These are phyloP conservation scores for Atopsyche davidsoni DNA, from an alignment of 1,140 invertebrate species.

Conservation along the genomic window DNA sequence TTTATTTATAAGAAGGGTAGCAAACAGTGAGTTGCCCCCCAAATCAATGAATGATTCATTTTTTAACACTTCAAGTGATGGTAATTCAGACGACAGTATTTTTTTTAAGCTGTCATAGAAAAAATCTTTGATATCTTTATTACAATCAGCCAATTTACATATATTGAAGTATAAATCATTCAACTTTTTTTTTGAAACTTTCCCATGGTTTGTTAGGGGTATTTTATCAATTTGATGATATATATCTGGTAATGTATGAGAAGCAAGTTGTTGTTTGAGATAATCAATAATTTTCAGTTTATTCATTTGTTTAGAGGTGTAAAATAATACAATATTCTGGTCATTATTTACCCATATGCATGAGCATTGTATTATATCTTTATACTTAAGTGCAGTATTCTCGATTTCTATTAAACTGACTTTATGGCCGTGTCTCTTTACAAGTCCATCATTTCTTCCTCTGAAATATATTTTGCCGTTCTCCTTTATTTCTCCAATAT, in stretches of 20 bases:
- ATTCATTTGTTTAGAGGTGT: slow-evolving; percentile 26
- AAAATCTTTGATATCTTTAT: neutral
- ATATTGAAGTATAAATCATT: slow-evolving; percentile 30
- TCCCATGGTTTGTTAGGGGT: slow-evolving; percentile 57
- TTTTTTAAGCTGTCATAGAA: slow-evolving; percentile 6
- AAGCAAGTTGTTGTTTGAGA: slow-evolving; percentile 21
- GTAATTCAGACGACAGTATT: slow-evolving; percentile 1
- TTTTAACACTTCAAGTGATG: slow-evolving; percentile 27
- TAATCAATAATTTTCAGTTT: slow-evolving; percentile 30
- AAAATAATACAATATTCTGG: slow-evolving; percentile 49
- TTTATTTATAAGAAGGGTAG: slow-evolving; percentile 40
- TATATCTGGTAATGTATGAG: slow-evolving; percentile 45
- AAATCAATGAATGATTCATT: slow-evolving; percentile 35
- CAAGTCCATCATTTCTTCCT: slow-evolving; percentile 56
- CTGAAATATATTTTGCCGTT: slow-evolving; percentile 54
- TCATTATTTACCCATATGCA: slow-evolving; percentile 48
- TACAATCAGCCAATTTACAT: neutral
- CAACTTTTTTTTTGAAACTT: slow-evolving; percentile 43
- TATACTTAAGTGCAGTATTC: slow-evolving; percentile 42
- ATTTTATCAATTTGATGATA: slow-evolving; percentile 47
- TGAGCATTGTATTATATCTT: slow-evolving; percentile 44
- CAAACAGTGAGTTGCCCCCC: slow-evolving; percentile 46
- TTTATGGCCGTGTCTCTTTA: slow-evolving; percentile 72
- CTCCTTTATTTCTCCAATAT: slow-evolving; percentile 53
- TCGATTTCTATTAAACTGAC: slow-evolving; percentile 58